Evolutionary conservation across 2,888 invertebrate genomes (phyloP).

Genomic region (Rhingia campestris): DNA sequence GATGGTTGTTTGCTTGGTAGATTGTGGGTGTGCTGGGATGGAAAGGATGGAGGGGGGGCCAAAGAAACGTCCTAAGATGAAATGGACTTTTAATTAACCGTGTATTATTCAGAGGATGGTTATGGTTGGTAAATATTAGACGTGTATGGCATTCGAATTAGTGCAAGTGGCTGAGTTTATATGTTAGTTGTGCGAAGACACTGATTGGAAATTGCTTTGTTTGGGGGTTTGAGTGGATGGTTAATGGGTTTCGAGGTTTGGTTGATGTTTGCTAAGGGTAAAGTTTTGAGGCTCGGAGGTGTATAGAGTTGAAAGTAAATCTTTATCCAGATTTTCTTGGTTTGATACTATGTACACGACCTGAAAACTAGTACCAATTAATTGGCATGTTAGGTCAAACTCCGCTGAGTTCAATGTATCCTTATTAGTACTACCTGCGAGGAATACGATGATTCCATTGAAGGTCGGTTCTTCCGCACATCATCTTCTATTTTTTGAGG

Average conservation of each 20-base stretch:
- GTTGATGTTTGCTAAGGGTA: neutral
- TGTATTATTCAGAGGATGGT: constrained; percentile 41
- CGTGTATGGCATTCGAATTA: constrained; percentile 43
- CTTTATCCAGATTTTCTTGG: too few relatives aligned
- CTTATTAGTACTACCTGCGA: too few relatives aligned
- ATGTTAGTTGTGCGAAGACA: neutral
- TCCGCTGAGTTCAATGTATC: too few relatives aligned
- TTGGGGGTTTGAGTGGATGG: constrained; percentile 1
- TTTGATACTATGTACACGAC: too few relatives aligned
- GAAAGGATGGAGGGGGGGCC: neutral
- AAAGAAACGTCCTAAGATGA: constrained; percentile 44
- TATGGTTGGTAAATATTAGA: constrained; percentile 30
- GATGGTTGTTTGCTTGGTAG: constrained; percentile 55
- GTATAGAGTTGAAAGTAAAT: neutral
- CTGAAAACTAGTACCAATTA: too few relatives aligned
- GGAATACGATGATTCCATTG: too few relatives aligned
- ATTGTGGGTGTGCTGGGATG: constrained; percentile 38
- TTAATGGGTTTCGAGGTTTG: neutral
- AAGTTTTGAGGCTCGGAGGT: neutral
- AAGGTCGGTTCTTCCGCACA: too few relatives aligned
- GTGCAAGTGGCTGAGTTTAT: constrained; percentile 21
- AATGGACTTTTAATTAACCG: constrained; percentile 68
- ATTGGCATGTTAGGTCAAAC: too few relatives aligned
- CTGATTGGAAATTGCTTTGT: constrained; percentile 16
- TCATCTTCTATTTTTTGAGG: too few relatives aligned